Base-by-base conservation (phyloP, 2,113 vertebrate genomes). In the Bos javanicus region DNA sequence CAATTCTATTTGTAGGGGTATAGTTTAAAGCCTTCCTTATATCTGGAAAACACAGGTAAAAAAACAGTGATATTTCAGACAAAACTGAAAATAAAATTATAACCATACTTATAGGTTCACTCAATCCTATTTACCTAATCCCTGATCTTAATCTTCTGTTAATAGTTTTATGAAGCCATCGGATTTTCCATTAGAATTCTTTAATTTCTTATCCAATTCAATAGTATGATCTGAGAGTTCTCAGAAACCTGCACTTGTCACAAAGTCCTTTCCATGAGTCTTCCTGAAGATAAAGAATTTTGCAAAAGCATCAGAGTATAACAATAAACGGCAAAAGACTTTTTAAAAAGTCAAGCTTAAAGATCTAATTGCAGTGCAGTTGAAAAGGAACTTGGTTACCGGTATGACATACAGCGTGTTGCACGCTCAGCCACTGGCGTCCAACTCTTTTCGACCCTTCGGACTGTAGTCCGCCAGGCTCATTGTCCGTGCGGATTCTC, bases 391-490 rank as follows among this genome's bases (percentile, higher is more conserved):
- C 2, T 5, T 33, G 78, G 46, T 5, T 10, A 19, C 78, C 1
- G 9, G 28, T 1, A 11, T 10, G 46, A 30, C 46, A 17, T 17
- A 15, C 2, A 48, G 46, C 2, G 0, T 11, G 36, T 39, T 3
- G 36, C 71, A 0, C 6, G 19, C 71, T 43, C 33, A 5, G 21
- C 6, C 36, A 25, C 36, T 25, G 7, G 21, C 0, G 21, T 6
- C 5, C 36, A 6, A 0, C 21, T 74, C n/a, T 39, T 12, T 25
- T 21, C 2, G 1, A 13, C 71, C 71, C 36, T 39, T 1, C 6
- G 71, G 21, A 25, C 21, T 43, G 21, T 0, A 2, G 10, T 1
- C 5, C 5, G 1, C 36, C 71, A 43, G 36, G 19, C 36, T 43
- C 71, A 3, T 25, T 39, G 67, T 74, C 67, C 21, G 1, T 1